Conservation (phyloP, 2,888 invertebrate species). For the Acanthococcus lagerstroemiae region DNA sequence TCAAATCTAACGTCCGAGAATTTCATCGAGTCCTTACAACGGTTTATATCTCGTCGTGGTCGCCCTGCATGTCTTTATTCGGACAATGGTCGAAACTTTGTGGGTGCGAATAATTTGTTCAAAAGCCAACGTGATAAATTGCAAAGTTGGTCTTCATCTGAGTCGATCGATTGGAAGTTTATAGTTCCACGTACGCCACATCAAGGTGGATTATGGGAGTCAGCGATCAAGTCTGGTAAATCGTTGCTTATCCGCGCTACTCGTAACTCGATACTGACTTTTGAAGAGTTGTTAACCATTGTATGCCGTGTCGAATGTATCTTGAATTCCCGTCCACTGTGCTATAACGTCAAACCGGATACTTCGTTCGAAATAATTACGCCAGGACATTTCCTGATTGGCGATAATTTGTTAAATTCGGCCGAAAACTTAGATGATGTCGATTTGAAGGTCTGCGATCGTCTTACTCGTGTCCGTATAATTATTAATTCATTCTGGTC, state of each 20-base stretch:
- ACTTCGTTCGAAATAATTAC: background rate
- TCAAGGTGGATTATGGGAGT: constrained; percentile 32
- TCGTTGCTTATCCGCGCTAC: background rate
- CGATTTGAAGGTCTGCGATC: background rate
- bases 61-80: constrained; percentile 24
- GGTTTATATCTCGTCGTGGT: constrained; percentile 25
- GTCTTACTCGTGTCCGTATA: background rate
- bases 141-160: background rate
- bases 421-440: background rate
- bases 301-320: background rate
- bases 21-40: constrained; percentile 10
- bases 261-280: background rate
- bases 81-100: constrained; percentile 35
- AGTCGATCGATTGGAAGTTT: constrained; percentile 36
- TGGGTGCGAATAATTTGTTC: constrained; percentile 28
- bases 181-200: constrained; percentile 27
- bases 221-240: constrained; percentile 27
- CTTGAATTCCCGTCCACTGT: constrained; percentile 2
- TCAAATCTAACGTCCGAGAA: background rate
- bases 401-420: background rate
- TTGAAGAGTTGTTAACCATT: constrained; percentile 5
- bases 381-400: background rate
- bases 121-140: background rate
- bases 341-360: background rate
- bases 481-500: background rate